Percentiles rank a stretch among this genome's conserved stretches.
phyloP scores from a whole-genome alignment of 2,888 invertebrate species.

The Camptogramma bilineatum region DNA sequence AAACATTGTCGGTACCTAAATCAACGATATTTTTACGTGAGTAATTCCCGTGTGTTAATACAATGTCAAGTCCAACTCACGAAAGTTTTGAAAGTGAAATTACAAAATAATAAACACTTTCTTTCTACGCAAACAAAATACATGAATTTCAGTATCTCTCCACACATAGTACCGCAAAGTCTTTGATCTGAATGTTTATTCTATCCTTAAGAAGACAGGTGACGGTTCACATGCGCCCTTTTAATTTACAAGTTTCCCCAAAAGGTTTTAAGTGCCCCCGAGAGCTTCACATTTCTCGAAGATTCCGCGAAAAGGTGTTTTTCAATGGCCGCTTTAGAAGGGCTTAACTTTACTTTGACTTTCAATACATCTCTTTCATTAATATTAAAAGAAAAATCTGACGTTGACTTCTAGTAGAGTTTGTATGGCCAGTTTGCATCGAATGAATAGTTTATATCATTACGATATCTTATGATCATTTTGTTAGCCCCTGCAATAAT shows the following conservation, averaged over 20 bases:
- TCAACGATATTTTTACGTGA: too few relatives aligned
- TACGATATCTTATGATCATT: too few relatives aligned
- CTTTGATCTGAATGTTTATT: slow-evolving; percentile 50
- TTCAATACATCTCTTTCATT: slow-evolving; percentile 24
- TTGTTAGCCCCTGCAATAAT: too few relatives aligned
- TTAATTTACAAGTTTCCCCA: slow-evolving; percentile 61
- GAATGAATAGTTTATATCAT: too few relatives aligned
- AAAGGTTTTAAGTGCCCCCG: slow-evolving; percentile 51
- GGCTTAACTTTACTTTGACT: slow-evolving; percentile 37
- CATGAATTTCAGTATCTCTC: background rate
- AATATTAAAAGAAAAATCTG: slow-evolving; percentile 12
- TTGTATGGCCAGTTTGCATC: too few relatives aligned
- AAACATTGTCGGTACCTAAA: too few relatives aligned
- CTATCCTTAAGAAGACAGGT: slow-evolving; percentile 49
- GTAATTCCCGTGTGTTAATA: too few relatives aligned
- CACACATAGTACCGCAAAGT: slow-evolving; percentile 19
- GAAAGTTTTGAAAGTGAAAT: too few relatives aligned
- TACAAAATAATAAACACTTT: background rate
- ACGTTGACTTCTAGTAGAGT: background rate
- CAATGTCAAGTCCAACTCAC: too few relatives aligned
- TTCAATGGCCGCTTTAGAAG: slow-evolving; percentile 35
- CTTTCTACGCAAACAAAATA: slow-evolving; percentile 5
- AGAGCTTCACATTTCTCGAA: slow-evolving; percentile 52
- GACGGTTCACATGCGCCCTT: slow-evolving; percentile 59
- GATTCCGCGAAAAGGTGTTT: slow-evolving; percentile 44